These are phyloP conservation scores for Cynopterus sphinx DNA, from an alignment of 2,797 vertebrate species.

Conservation along the genomic window DNA sequence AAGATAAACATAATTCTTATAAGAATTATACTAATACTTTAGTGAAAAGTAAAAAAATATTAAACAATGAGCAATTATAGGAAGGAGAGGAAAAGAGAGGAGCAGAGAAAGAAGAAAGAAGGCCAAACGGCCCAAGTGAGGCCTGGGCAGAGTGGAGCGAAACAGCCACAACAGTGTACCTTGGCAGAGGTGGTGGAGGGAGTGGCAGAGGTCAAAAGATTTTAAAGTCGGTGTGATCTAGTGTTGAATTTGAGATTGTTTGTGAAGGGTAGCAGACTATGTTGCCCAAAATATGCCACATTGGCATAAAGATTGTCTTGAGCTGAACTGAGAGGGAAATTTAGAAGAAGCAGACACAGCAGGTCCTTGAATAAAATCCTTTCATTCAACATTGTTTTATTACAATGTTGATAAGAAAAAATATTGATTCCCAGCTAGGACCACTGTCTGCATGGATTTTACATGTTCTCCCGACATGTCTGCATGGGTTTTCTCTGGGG, in stretches of 20 bases:
- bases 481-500: background rate
- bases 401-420: background rate
- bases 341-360: background rate
- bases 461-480: background rate
- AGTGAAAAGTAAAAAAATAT: background rate
- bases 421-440: background rate
- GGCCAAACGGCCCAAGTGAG: background rate
- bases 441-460: background rate
- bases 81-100: background rate
- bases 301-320: background rate
- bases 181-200: rapidly evolving
- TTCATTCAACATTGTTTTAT: background rate
- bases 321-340: background rate
- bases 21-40: background rate
- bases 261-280: background rate
- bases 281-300: background rate
- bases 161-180: background rate
- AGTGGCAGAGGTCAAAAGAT: background rate
- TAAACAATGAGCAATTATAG: background rate
- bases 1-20: background rate
- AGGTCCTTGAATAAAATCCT: background rate
- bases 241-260: background rate
- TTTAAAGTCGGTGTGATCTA: background rate
- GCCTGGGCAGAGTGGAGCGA: background rate
- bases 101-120: background rate